Conservation (phyloP, 2,113 vertebrate species). For the Phrynocephalus versicolor region DNA sequence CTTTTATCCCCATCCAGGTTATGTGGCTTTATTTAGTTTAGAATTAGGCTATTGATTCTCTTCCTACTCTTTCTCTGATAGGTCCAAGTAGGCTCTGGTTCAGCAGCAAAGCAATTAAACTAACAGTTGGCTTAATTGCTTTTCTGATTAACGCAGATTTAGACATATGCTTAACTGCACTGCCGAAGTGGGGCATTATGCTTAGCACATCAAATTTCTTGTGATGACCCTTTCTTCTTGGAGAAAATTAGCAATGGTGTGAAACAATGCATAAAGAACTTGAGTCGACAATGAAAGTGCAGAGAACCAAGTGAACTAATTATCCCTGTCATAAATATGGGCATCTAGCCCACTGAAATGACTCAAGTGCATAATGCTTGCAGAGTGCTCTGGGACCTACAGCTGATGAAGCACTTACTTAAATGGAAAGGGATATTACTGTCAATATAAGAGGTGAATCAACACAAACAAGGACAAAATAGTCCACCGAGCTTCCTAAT, state of each 20-base stretch:
- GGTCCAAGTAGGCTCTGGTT: neutral
- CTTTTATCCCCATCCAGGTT: neutral
- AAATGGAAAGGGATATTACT: conserved; percentile 1
- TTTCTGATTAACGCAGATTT: conserved; percentile 7
- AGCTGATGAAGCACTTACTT: conserved; percentile 16
- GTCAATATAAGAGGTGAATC: conserved; percentile 1
- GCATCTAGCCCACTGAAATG: neutral
- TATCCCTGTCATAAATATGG: neutral
- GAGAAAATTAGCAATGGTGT: conserved; percentile 9
- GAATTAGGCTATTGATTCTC: neutral
- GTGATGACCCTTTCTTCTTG: neutral
- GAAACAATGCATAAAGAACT: neutral
- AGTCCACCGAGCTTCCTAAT: neutral
- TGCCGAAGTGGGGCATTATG: neutral
- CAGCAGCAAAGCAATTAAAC: conserved; percentile 29
- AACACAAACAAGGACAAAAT: neutral
- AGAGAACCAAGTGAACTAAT: neutral
- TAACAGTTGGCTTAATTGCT: conserved; percentile 24
- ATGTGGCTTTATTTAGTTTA: neutral
- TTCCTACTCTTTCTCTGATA: neutral
- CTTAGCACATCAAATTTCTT: neutral
- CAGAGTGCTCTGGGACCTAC: neutral
- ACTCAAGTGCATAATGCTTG: conserved; percentile 2
- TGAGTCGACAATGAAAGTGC: neutral
- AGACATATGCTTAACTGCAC: conserved; percentile 4